Evolutionary conservation across 2,113 vertebrate species (phyloP).

Genomic region (Sebastes schlegelii): DNA sequence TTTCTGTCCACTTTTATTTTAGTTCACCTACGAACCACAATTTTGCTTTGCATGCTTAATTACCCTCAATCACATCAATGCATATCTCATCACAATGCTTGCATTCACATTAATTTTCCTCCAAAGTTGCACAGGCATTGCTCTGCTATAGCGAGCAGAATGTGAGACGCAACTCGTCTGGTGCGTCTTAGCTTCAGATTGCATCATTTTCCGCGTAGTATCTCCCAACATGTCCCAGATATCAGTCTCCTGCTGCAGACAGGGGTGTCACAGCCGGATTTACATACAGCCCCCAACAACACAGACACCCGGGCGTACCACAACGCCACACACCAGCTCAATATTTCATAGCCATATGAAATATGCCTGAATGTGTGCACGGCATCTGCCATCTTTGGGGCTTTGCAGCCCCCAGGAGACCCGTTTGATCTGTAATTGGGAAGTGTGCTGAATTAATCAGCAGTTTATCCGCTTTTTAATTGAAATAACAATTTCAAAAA

Average conservation of each 20-base stretch:
- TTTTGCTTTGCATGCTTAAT: constrained; percentile 4
- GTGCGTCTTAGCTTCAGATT: constrained; percentile 70
- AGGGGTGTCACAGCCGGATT: constrained; percentile 73
- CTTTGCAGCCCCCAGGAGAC: constrained; percentile 90
- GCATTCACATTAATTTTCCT: constrained; percentile 41
- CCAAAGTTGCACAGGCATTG: constrained; percentile 52
- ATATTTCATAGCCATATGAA: constrained; percentile 97
- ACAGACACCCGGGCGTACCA: constrained; percentile 83
- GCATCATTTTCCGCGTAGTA: constrained; percentile 70
- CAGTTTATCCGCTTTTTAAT: constrained; percentile 95
- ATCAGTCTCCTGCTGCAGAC: constrained; percentile 72
- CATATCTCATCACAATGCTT: constrained; percentile 5
- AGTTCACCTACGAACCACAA: background rate
- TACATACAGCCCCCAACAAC: constrained; percentile 77
- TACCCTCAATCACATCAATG: constrained; percentile 7
- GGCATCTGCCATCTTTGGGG: constrained; percentile 91
- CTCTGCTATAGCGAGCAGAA: constrained; percentile 46
- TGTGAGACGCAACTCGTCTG: constrained; percentile 48
- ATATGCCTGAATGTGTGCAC: constrained; percentile 95
- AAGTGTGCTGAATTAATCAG: constrained; percentile 99
- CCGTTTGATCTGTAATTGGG: constrained; percentile 98
- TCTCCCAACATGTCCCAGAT: constrained; percentile 78
- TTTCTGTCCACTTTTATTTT: background rate
- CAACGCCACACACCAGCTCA: constrained; percentile 91
- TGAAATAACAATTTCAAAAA: constrained; percentile 90